A percentile compares a stretch with the other conserved stretches of the same genome.
phyloP scores from a whole-genome alignment of 2,888 invertebrate genomes.

The Chrysopilus asiliformis region DNA sequence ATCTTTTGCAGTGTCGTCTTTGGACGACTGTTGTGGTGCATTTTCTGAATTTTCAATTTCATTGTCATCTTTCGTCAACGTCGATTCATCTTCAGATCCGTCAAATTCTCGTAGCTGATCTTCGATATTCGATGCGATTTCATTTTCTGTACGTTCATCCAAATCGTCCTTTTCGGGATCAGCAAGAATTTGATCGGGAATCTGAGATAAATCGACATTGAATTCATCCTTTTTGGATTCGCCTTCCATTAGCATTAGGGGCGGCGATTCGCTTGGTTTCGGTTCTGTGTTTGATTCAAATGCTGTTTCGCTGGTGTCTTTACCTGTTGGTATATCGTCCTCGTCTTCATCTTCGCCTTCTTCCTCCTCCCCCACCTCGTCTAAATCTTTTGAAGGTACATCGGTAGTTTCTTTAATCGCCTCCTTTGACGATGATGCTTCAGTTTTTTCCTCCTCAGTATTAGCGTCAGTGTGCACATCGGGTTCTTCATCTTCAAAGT shows the following conservation, averaged over 20 bases:
- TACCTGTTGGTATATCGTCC: too few species aligned
- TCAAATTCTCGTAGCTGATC: slow-evolving; percentile 15
- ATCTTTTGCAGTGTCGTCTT: too few species aligned
- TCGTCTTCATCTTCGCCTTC: not conserved
- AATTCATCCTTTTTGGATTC: slow-evolving; percentile 10
- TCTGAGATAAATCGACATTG: slow-evolving; percentile 9
- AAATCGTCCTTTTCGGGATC: slow-evolving; percentile 9
- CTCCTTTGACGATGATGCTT: too few species aligned
- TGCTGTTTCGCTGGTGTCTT: not conserved
- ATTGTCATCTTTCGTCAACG: slow-evolving; percentile 16
- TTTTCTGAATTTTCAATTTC: slow-evolving; percentile 21
- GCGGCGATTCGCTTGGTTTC: slow-evolving; percentile 4
- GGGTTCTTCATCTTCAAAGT: too few species aligned
- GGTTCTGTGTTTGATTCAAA: slow-evolving; percentile 6
- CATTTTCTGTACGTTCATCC: slow-evolving; percentile 11
- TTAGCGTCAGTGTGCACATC: too few species aligned
- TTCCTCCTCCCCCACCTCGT: too few species aligned
- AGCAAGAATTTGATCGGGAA: slow-evolving; percentile 8
- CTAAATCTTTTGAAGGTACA: too few species aligned
- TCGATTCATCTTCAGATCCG: slow-evolving; percentile 15
- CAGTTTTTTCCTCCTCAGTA: too few species aligned
- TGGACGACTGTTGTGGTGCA: slow-evolving; percentile 15
- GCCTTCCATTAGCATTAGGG: slow-evolving; percentile 3
- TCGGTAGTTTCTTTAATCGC: too few species aligned
- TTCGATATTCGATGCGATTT: slow-evolving; percentile 9